Base-by-base conservation (phyloP, 2,888 invertebrate species). In the Andrena bicolor region DNA sequence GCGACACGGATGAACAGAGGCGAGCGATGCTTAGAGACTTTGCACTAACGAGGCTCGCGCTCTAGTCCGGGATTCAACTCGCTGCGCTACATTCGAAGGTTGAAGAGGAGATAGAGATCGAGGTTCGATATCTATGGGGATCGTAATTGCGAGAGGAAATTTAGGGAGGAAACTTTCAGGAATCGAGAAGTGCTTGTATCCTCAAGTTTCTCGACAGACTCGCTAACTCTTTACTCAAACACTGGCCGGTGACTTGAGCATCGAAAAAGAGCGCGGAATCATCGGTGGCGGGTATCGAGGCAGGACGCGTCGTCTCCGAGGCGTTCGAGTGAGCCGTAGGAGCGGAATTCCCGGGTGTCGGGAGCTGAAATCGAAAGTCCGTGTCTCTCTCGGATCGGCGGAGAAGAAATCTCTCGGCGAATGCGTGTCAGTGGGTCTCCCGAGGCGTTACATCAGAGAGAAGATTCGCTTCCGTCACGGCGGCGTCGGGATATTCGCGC, bases 341-440 rank as follows among this genome's bases (percentile, higher is more conserved):
- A 41, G 35, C 58, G 49, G 20, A 48, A 74, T 74, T 76, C 35
- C 32, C 56, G 64, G 16, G 32, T 64, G 48, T 41, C 20, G 48
- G 49, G n/a, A 35, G 63, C 28, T 49, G 76, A 85, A 83, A 85
- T 85, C 61, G 82, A 88, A 83, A 88, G 78, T 75, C 53, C 7
- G 23, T 49, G 63, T 41, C 7, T 66, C 66, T 80, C 76, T 63
- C 72, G 80, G 72, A 41, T 10, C 56, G 23, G 56, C 20, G 56
- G 23, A 56, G 63, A 70, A 80, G 76, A 69, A 82, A 75, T 80
- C 32, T 58, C 28, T 53, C 56, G 64, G 58, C 51, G 85, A 84
- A 91, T 90, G 90, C 92, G 84, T 92, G 92, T 91, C 90, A 92
- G 92, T 92, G 88, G 92, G 90, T 86, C 90, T 89, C 78, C 70